Evolutionary conservation across 1,140 invertebrate genomes (phyloP), one percentile per base, ranked within the genome.

Genomic region (Drosophila orosa): DNA sequence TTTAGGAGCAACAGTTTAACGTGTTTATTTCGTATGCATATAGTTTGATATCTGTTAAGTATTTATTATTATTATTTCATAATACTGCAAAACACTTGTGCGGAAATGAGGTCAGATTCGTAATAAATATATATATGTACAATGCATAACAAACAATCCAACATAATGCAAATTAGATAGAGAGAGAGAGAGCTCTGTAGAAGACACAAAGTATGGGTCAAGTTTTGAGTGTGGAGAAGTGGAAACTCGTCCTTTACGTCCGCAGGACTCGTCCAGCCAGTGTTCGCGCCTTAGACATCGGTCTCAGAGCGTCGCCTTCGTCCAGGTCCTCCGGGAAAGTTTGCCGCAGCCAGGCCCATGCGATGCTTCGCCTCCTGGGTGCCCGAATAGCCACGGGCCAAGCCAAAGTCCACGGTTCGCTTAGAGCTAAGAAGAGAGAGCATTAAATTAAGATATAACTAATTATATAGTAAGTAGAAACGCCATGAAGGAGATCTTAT

Each of bases 361-460:
- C 97, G 93, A 91, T 98, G 97, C 92, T 97, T 97, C 80, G 96
- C 97, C 44, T 97, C 96, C 82, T 97, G 95, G 25, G 96, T 96
- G 0, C 97, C 97, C 39, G 96, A 97, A 92, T 96, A 98, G 5
- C 97, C 97, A 33, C 97, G 95, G 65, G 94, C 96, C 44, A 98
- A 92, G 13, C 97, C 97, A 76, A 97, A 93, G 90, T 97, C 96
- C 45, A 97, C 92, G 37, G 95, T 96, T 3, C 96, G 95, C 92
- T 97, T 97, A 42, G 94, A 94, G 90, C 96, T 97, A 93, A 10
- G 25, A 37, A 25, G 19, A 24, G 44, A 45, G 10, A 31, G 7
- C 8, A 31, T 10, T 31, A 9, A 31, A 31, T n/a, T n/a, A n/a
- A n/a, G n/a, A n/a, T n/a, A n/a, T n/a, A n/a, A n/a, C n/a, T n/a